These are phyloP conservation scores for Buteo buteo DNA, from an alignment of 2,113 vertebrate genomes.

Conservation along the genomic window DNA sequence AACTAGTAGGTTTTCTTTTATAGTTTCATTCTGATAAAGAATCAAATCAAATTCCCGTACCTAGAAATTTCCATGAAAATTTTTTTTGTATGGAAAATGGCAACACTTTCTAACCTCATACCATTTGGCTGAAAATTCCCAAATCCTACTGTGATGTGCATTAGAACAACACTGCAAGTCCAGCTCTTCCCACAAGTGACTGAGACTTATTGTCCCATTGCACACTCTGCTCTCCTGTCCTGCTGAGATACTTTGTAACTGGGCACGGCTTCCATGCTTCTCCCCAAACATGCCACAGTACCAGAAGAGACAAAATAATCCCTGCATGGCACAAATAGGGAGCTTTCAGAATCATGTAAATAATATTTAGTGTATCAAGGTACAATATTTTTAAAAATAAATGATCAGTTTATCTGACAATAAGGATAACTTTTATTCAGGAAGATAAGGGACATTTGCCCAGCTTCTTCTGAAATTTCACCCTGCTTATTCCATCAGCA, in stretches of 20 bases:
- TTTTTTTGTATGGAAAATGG: not conserved
- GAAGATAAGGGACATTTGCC: not conserved
- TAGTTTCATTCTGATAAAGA: not conserved
- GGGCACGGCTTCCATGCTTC: not conserved
- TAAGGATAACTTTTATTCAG: not conserved
- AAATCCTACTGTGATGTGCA: not conserved
- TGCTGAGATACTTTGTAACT: not conserved
- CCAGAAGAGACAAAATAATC: not conserved
- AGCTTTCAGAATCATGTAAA: not conserved
- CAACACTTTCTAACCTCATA: not conserved
- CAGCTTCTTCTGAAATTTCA: not conserved
- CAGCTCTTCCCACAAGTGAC: not conserved
- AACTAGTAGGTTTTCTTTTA: not conserved
- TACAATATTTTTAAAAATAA: not conserved
- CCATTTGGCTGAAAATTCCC: not conserved
- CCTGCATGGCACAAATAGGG: not conserved
- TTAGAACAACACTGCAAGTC: not conserved
- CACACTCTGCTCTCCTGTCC: not conserved
- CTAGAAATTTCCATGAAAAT: not conserved
- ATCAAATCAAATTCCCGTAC: not conserved
- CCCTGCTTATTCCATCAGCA: not conserved
- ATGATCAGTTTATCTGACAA: not conserved
- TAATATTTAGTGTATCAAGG: not conserved
- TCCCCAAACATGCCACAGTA: not conserved
- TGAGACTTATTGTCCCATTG: not conserved